Conservation (phyloP, 2,113 vertebrate species). For the Vanacampus margaritifer region DNA sequence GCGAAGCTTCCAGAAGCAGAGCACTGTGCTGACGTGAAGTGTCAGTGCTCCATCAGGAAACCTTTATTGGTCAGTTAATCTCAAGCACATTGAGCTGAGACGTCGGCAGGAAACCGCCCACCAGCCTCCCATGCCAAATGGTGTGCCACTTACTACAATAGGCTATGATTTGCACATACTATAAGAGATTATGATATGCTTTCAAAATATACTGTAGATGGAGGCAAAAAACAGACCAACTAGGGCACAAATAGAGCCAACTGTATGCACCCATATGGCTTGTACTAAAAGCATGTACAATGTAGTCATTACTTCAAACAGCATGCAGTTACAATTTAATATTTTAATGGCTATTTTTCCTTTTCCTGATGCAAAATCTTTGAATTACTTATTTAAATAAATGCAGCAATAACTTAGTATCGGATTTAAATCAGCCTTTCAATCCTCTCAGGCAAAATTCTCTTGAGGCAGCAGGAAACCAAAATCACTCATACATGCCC, state of each 20-base stretch:
- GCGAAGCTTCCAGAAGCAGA: conserved; percentile 26
- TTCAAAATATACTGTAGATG: not conserved
- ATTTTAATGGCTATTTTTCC: too few relatives aligned
- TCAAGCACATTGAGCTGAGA: conserved; percentile 9
- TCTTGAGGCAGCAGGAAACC: not conserved
- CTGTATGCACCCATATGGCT: too few relatives aligned
- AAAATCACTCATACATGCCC: conserved; percentile 11
- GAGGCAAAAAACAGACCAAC: not conserved
- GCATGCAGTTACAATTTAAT: too few relatives aligned
- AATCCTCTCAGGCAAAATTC: not conserved
- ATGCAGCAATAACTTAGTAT: not conserved
- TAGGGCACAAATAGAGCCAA: too few relatives aligned
- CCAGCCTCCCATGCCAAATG: conserved; percentile 12
- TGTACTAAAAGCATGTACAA: too few relatives aligned
- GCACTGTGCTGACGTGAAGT: conserved; percentile 15
- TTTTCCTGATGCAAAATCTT: too few relatives aligned
- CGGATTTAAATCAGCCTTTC: not conserved
- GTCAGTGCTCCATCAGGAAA: conserved; percentile 22
- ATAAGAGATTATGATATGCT: not conserved
- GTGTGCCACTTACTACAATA: not conserved
- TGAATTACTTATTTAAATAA: not conserved
- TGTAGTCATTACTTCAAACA: too few relatives aligned
- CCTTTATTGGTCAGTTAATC: conserved; percentile 44
- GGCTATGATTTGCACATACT: not conserved
- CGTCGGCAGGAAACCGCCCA: conserved; percentile 7